Conservation (phyloP, 92 coral and sea anemone genomes). For the Pocillopora grandis region DNA sequence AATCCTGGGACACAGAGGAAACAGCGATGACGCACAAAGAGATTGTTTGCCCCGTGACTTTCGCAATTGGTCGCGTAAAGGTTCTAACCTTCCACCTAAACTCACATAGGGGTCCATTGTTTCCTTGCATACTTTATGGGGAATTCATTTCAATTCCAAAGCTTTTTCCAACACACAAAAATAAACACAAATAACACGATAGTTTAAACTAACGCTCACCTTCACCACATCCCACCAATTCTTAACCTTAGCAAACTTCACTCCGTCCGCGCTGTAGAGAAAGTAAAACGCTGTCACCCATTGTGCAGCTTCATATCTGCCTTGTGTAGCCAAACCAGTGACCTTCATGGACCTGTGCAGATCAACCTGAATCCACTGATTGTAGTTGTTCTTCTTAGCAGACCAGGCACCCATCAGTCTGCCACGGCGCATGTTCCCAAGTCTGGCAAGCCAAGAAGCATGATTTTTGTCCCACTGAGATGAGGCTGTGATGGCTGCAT, state of each 20-base stretch:
- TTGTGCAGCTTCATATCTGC: slow-evolving; percentile 57
- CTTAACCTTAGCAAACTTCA: slow-evolving; percentile 52
- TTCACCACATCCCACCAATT: slow-evolving; percentile 45
- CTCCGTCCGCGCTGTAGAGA: slow-evolving; percentile 59
- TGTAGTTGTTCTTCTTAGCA: slow-evolving; percentile 52
- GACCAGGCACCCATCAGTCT: slow-evolving; percentile 57
- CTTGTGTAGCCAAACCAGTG: slow-evolving; percentile 69
- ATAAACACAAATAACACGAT: background rate
- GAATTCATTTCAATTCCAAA: too few relatives aligned
- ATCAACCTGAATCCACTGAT: slow-evolving; percentile 67
- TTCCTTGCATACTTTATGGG: too few relatives aligned
- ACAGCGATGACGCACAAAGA: too few relatives aligned
- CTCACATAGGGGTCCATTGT: too few relatives aligned
- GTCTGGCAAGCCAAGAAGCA: slow-evolving; percentile 47
- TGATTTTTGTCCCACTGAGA: slow-evolving; percentile 51
- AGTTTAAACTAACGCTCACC: slow-evolving; percentile 1
- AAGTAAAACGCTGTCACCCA: slow-evolving; percentile 62
- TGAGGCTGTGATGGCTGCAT: slow-evolving; percentile 53
- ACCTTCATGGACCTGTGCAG: slow-evolving; percentile 51
- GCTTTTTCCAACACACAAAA: too few relatives aligned
- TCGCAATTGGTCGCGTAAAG: too few relatives aligned
- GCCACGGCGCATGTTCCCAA: slow-evolving; percentile 39
- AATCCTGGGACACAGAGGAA: too few relatives aligned
- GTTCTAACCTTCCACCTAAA: too few relatives aligned
- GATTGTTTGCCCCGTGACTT: too few relatives aligned